Base-by-base conservation (phyloP, 2,797 vertebrate species). In the Emys orbicularis region DNA sequence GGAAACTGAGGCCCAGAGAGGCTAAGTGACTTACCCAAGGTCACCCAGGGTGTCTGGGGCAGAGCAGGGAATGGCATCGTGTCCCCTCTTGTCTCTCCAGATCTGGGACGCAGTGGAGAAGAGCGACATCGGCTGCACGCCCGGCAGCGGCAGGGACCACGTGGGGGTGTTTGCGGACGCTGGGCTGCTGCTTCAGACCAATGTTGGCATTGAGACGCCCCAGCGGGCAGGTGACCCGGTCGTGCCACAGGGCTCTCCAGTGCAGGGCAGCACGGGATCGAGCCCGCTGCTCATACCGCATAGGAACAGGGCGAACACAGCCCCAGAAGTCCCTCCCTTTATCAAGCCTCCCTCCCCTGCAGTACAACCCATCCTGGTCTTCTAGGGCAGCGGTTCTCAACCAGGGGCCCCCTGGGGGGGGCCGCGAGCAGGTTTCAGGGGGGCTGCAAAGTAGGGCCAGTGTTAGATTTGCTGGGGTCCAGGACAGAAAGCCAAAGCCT, bases 131-230 rank as follows among this genome's bases (percentile, higher is more conserved):
- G 98, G 98, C 90, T 98, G 98, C 93, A 98, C 98, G 44, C n/a
- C 98, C 25, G 98, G 98, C 53, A 98, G 98, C 79, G 98, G 98
- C 2, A 96, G 65, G 12, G 85, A 98, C 95, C 94, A 56, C 34
- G 97, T 98, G 96, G 93, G 94, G 15, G 98, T 99, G 41, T 99
- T 99, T 90, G 97, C 82, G 18, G 98, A 98, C 79, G 98, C 98
- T 16, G 98, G 98, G 16, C 98, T 99, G 54, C 2, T 98, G 68
- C 98, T 99, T 83, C 87, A 97, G 74, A 93, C 98, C 27, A 97
- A 50, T 89, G 94, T 87, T 1, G 97, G 88, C 15, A 74, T 93
- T 72, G 96, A 93, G 83, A 98, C 98, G 7, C 2, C 86, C 7
- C 94, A 97, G 90, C 97, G 98, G 95, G 72, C 87, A 96, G 98